Base-by-base conservation (phyloP, 2,888 invertebrate species). In the Tridacna gigas region DNA sequence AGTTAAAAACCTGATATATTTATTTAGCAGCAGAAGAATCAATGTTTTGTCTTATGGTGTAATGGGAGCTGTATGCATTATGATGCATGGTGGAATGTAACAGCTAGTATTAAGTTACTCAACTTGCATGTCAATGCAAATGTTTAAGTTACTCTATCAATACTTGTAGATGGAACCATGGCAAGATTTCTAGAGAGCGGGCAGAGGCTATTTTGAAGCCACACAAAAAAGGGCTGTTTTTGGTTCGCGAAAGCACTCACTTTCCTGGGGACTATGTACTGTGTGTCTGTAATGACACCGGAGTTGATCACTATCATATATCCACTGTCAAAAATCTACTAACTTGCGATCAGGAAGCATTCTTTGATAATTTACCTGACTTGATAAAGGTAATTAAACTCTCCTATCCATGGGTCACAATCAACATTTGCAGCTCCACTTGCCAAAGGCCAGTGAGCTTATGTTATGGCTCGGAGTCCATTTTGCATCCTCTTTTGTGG, bases 241-340 rank as follows among this genome's bases (percentile, higher is more conserved):
- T 99, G 90, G 98, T 99, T 88, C 96, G 99, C 90, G 99, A 99
- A 95, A 99, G 99, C 91, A 99, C 98, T 82, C 99, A 99, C 96
- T 99, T 98, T 95, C 99, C 99, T 26, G 99, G 99, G 61, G 99
- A 99, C 96, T 99, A 98, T 95, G 99, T 99, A 82, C 96, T 99
- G 65, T 99, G 99, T 95, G 99, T 99, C 78, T 91, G 92, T 79
- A 98, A 63, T 47, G 69, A 96, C 95, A 97, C 98, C 93, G 97
- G 97, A 81, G 99, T 99, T 78, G 99, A 99, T 95, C 98, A 99
- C 95, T 99, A 99, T 95, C 96, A 98, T 94, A 97, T 98, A 92
- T 97, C 97, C 94, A 97, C 97, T 95, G 90, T 96, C 93, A 97
- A 97, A 93, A 97, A 98, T 95, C 97, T 98, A 94, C 96, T 99